Evolutionary conservation across 2,797 vertebrate species (phyloP).

Genomic region (Rachycentron canadum): DNA sequence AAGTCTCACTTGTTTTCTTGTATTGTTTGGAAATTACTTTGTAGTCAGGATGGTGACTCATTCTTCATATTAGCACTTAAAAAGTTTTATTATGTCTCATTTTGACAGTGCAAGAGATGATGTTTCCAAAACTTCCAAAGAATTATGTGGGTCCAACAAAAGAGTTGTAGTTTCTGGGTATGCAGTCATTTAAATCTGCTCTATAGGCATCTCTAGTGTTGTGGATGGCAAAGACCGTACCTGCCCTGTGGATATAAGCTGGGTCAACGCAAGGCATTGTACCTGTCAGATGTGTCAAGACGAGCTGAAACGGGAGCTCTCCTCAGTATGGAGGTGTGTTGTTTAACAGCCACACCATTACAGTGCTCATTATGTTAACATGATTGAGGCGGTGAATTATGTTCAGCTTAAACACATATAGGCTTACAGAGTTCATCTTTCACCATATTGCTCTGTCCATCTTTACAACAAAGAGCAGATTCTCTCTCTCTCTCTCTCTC

Average conservation of each 20-base stretch:
- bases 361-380: slow-evolving; percentile 79
- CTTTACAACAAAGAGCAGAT: slow-evolving; percentile 52
- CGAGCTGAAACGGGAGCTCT: slow-evolving; percentile 65
- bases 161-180: slow-evolving; percentile 19
- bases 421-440: slow-evolving; percentile 62
- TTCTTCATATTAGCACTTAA: slow-evolving; percentile 23
- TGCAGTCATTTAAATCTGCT: slow-evolving; percentile 30
- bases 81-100: slow-evolving; percentile 18
- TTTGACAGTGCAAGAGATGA: slow-evolving; percentile 8
- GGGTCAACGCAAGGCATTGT: slow-evolving; percentile 71
- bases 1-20: background rate
- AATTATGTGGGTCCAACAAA: slow-evolving; percentile 17
- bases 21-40: slow-evolving; percentile 23
- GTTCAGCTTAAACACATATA: slow-evolving; percentile 61
- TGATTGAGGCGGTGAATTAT: slow-evolving; percentile 71
- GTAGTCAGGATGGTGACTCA: background rate
- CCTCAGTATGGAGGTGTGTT: slow-evolving; percentile 60
- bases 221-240: slow-evolving; percentile 62
- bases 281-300: slow-evolving; percentile 76
- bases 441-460: slow-evolving; percentile 45
- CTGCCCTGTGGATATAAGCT: slow-evolving; percentile 49
- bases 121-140: slow-evolving; percentile 35
- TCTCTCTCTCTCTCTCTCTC: slow-evolving; percentile 11
- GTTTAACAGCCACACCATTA: slow-evolving; percentile 73
- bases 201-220: slow-evolving; percentile 40